Evolutionary conservation across 2,797 vertebrate species (phyloP).

Genomic region (Holocentrus rufus): DNA sequence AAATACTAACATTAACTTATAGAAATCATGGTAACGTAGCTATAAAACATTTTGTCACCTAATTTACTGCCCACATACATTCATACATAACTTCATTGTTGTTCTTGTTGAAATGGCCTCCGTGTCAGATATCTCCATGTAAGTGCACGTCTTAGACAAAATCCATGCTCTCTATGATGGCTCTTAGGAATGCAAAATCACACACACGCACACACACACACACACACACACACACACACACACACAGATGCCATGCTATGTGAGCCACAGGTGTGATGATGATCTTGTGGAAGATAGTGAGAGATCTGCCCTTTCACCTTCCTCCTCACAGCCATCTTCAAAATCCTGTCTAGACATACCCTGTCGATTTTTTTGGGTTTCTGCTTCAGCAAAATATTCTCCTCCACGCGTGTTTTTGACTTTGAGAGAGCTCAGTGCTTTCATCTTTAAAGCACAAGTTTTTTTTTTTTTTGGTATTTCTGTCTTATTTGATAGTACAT

Average conservation of each 20-base stretch:
- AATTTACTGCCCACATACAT: too few relatives aligned
- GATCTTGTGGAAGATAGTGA: slow-evolving; percentile 4
- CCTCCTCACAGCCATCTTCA: not conserved
- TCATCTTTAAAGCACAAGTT: not conserved
- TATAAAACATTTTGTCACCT: too few relatives aligned
- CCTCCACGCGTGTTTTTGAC: not conserved
- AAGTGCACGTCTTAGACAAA: not conserved
- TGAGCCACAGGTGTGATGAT: slow-evolving; percentile 16
- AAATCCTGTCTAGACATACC: not conserved
- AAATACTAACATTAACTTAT: too few relatives aligned
- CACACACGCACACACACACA: not conserved
- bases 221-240: slow-evolving; percentile 5
- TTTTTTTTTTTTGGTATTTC: not conserved
- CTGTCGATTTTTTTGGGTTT: not conserved
- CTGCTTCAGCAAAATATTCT: not conserved
- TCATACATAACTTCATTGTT: not conserved
- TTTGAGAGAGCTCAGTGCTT: slow-evolving; percentile 2
- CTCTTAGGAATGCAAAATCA: not conserved
- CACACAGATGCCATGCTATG: not conserved
- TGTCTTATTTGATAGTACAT: too few relatives aligned
- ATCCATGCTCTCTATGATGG: not conserved
- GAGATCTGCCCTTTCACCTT: not conserved
- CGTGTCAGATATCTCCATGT: not conserved
- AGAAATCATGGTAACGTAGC: too few relatives aligned
- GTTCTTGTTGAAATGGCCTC: not conserved